Evolutionary conservation across 1,140 invertebrate species (phyloP).

Genomic region (Papilio polyxenes): DNA sequence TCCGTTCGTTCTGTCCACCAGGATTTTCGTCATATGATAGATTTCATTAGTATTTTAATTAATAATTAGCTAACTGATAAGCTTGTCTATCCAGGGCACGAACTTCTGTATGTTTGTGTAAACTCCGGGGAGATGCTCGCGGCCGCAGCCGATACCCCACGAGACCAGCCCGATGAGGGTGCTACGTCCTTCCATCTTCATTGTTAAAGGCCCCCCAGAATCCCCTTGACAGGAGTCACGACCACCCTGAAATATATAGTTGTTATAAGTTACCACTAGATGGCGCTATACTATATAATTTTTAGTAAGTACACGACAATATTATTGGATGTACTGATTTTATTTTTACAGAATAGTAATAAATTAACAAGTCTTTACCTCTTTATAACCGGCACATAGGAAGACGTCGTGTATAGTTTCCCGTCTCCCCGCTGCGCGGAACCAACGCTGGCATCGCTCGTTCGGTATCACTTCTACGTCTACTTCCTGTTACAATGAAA

Average conservation of each 20-base stretch:
- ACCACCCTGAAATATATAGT: conserved; percentile 80
- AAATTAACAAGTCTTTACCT: conserved; percentile 77
- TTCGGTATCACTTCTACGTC: conserved; percentile 95
- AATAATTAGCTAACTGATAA: conserved; percentile 47
- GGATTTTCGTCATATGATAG: neutral
- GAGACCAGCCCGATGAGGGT: conserved; percentile 93
- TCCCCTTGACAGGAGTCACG: conserved; percentile 90
- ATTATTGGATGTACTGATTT: too few species aligned
- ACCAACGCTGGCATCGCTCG: conserved; percentile 95
- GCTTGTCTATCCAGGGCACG: conserved; percentile 92
- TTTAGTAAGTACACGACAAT: neutral
- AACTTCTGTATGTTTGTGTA: conserved; percentile 96
- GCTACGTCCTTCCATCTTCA: conserved; percentile 89
- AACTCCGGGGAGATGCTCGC: conserved; percentile 93
- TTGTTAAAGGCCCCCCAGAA: conserved; percentile 91
- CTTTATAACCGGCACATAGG: conserved; percentile 94
- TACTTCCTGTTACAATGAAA: conserved; percentile 81
- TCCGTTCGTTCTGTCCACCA: neutral
- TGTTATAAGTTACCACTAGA: conserved; percentile 6
- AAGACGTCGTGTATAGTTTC: conserved; percentile 97
- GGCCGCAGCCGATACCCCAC: conserved; percentile 94
- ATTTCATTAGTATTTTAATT: neutral
- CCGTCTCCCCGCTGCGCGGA: conserved; percentile 91
- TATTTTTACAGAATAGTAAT: neutral
- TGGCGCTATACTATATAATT: neutral